phyloP scores from a whole-genome alignment of 2,113 vertebrate genomes.

The Nerophis ophidion region DNA sequence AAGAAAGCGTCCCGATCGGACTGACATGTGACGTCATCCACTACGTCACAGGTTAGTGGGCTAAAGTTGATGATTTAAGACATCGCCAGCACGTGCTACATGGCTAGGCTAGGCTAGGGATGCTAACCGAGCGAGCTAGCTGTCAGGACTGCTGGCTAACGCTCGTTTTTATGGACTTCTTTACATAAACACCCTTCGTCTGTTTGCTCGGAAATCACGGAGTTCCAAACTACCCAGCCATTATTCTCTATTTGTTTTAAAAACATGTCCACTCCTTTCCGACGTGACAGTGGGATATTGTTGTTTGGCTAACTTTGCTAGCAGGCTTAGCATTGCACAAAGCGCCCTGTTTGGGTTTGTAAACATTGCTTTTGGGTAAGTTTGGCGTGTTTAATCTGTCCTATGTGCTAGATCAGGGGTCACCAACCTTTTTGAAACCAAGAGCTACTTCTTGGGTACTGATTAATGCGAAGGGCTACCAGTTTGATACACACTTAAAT shows the following conservation, averaged over 20 bases:
- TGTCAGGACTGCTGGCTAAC: slow-evolving; percentile 40
- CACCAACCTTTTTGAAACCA: too few relatives aligned
- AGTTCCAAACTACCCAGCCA: accelerated
- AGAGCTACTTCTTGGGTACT: too few relatives aligned
- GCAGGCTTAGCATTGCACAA: slow-evolving; percentile 22
- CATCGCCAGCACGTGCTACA: slow-evolving; percentile 68
- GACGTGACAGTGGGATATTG: neutral
- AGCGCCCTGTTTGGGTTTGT: slow-evolving; percentile 33
- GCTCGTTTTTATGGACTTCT: neutral
- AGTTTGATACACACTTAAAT: too few relatives aligned
- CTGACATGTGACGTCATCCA: neutral
- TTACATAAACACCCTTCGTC: neutral
- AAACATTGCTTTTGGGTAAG: slow-evolving; percentile 31
- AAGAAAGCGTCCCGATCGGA: neutral
- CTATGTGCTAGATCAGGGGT: too few relatives aligned
- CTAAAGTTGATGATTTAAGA: slow-evolving; percentile 47
- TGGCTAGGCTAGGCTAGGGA: slow-evolving; percentile 58
- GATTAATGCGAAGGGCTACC: too few relatives aligned
- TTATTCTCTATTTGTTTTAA: neutral
- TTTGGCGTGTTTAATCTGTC: neutral
- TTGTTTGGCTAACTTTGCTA: slow-evolving; percentile 21
- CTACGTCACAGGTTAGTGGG: too few relatives aligned
- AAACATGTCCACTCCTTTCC: neutral
- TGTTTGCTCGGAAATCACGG: neutral
- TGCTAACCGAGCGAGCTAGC: slow-evolving; percentile 37